Conservation (phyloP, 1,140 invertebrate species). For the Caenorhabditis remanei region DNA sequence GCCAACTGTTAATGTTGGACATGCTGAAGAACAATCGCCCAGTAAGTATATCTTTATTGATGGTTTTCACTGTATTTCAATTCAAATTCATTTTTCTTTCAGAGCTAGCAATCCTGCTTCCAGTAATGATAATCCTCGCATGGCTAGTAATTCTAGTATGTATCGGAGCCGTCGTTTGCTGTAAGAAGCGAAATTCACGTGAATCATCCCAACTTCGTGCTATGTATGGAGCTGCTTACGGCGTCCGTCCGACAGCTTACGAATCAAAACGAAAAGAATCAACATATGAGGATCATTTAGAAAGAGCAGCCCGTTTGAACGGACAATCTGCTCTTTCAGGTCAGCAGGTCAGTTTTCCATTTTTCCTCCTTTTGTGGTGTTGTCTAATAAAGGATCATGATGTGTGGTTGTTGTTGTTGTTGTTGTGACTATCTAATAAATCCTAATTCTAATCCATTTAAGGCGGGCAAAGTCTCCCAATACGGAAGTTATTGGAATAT, state of each 20-base stretch:
- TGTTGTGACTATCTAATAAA: constrained; percentile 3
- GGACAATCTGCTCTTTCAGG: constrained; percentile 9
- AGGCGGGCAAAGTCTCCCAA: constrained; percentile 70
- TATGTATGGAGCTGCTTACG: constrained; percentile 76
- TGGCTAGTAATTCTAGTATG: constrained; percentile 73
- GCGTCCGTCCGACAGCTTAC: constrained; percentile 71
- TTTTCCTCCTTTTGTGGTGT: neutral
- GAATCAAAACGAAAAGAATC: constrained; percentile 65
- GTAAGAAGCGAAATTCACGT: constrained; percentile 66
- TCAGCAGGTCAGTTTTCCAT: neutral
- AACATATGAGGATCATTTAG: constrained; percentile 76
- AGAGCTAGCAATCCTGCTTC: constrained; percentile 74
- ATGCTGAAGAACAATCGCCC: constrained; percentile 6
- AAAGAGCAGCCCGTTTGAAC: constrained; percentile 71
- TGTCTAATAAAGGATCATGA: constrained; percentile 18
- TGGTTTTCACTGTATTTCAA: neutral
- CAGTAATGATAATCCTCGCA: constrained; percentile 73
- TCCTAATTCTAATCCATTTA: constrained; percentile 29
- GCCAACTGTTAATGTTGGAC: neutral
- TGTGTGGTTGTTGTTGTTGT: neutral
- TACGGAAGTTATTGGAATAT: constrained; percentile 77
- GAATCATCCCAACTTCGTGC: constrained; percentile 65
- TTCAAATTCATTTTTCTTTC: constrained; percentile 18
- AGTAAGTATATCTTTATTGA: neutral
- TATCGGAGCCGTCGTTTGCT: constrained; percentile 74